These are phyloP conservation scores for Dromiciops gliroides DNA, from an alignment of 2,113 vertebrate genomes.

Conservation along the genomic window DNA sequence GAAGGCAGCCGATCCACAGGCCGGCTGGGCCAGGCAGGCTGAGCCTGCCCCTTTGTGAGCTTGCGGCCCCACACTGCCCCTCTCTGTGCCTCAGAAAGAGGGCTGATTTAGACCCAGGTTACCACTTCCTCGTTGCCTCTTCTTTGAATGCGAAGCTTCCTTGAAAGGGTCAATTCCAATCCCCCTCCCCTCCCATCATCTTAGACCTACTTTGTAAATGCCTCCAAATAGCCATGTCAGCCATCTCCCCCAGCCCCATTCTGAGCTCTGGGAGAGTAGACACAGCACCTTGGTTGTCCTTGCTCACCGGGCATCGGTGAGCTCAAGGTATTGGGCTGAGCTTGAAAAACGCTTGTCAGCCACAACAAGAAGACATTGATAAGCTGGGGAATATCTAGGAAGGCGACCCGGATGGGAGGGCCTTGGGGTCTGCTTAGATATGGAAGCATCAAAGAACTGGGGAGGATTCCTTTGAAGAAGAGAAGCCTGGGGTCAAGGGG, in stretches of 20 bases:
- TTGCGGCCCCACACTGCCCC: too few species aligned
- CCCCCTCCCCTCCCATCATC: not conserved
- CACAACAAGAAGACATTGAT: too few species aligned
- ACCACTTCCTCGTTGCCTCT: not conserved
- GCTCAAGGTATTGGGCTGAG: not conserved
- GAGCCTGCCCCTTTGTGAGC: not conserved
- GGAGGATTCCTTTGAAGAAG: not conserved
- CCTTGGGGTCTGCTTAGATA: not conserved
- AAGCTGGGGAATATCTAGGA: not conserved
- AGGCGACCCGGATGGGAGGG: too few species aligned
- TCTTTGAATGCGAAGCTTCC: not conserved
- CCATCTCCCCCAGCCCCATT: not conserved
- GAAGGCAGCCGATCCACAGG: too few species aligned
- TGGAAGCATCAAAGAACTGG: too few species aligned
- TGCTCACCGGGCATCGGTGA: not conserved
- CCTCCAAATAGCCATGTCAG: not conserved
- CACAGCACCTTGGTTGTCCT: not conserved
- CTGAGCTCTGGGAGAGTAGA: not conserved
- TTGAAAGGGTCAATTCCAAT: not conserved
- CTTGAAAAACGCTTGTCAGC: not conserved
- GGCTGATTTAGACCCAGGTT: fast-evolving
- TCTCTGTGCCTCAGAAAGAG: not conserved
- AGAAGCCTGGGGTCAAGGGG: not conserved
- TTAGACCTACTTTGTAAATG: not conserved
- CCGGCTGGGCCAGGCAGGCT: too few species aligned